A percentile compares a stretch with the other conserved stretches of the same genome.
Evolutionary conservation across 2,113 vertebrate species (phyloP).

Genomic region (Lepisosteus oculatus): DNA sequence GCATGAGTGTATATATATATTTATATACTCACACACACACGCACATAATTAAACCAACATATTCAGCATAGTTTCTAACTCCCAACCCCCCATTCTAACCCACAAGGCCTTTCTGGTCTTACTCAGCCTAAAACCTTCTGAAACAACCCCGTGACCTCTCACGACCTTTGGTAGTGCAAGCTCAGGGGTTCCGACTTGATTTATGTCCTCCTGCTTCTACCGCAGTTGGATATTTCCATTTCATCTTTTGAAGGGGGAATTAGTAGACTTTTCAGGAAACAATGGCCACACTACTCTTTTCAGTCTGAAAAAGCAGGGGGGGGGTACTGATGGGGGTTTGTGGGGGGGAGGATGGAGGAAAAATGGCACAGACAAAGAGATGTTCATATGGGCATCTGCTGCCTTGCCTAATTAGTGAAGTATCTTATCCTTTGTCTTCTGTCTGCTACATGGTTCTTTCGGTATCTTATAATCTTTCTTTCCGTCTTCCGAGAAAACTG

Average conservation of each 20-base stretch:
- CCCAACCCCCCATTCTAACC: slow-evolving; percentile 21
- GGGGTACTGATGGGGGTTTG: slow-evolving; percentile 9
- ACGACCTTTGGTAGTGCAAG: slow-evolving; percentile 76
- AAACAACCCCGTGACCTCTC: slow-evolving; percentile 67
- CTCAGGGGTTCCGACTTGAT: slow-evolving; percentile 87
- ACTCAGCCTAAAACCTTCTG: slow-evolving; percentile 57
- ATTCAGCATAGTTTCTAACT: slow-evolving; percentile 16
- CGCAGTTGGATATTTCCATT: slow-evolving; percentile 88
- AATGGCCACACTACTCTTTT: slow-evolving; percentile 68
- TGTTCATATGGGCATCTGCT: slow-evolving; percentile 59
- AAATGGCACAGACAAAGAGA: slow-evolving; percentile 37
- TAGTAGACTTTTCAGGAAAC: slow-evolving; percentile 79
- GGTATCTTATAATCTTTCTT: slow-evolving; percentile 28
- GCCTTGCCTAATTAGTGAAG: slow-evolving; percentile 58
- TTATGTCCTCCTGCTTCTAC: slow-evolving; percentile 91
- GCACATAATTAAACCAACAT: not conserved
- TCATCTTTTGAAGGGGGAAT: slow-evolving; percentile 84
- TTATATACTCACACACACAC: not conserved
- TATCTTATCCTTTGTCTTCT: slow-evolving; percentile 49
- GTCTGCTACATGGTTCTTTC: slow-evolving; percentile 34
- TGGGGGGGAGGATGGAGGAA: slow-evolving; percentile 20
- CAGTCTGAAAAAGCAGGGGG: slow-evolving; percentile 35
- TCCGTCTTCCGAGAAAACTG: slow-evolving; percentile 57
- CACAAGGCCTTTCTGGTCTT: slow-evolving; percentile 45
- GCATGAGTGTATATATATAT: not conserved